These are phyloP conservation scores for Threskiornis aethiopicus DNA, from an alignment of 2,797 vertebrate genomes.

Conservation along the genomic window DNA sequence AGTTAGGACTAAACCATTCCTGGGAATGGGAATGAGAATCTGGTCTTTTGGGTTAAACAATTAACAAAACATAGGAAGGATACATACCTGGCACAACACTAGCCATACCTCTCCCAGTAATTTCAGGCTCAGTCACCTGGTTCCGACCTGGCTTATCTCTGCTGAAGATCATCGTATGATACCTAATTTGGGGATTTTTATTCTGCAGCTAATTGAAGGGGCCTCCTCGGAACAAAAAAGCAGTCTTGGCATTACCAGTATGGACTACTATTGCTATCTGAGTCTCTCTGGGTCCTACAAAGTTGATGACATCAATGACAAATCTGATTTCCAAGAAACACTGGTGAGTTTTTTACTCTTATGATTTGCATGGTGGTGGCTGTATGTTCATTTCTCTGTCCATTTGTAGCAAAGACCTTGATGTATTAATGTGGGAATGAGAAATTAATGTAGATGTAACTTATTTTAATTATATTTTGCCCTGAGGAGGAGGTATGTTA, in stretches of 20 bases:
- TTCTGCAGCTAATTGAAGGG: slow-evolving; percentile 90
- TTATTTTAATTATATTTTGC: neutral
- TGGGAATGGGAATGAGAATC: neutral
- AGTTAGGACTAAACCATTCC: neutral
- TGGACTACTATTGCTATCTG: slow-evolving; percentile 96
- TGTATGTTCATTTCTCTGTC: neutral
- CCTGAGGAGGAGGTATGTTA: neutral
- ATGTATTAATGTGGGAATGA: neutral
- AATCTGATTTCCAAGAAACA: slow-evolving; percentile 93
- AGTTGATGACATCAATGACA: slow-evolving; percentile 97
- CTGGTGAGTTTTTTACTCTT: slow-evolving; percentile 75
- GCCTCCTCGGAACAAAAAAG: slow-evolving; percentile 89
- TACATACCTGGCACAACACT: neutral
- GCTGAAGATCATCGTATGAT: neutral
- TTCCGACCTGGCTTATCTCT: neutral
- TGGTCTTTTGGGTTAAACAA: neutral
- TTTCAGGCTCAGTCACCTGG: neutral
- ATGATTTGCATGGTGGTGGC: neutral
- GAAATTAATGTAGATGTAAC: neutral
- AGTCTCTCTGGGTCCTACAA: slow-evolving; percentile 96
- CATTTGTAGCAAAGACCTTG: neutral
- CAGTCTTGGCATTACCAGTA: slow-evolving; percentile 90
- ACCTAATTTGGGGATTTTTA: neutral
- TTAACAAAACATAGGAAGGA: neutral
- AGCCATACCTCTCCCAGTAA: neutral